Percentiles rank a stretch among this genome's conserved stretches.
Evolutionary conservation across 1,140 invertebrate genomes (phyloP).

Genomic region (Bicyclus anynana): DNA sequence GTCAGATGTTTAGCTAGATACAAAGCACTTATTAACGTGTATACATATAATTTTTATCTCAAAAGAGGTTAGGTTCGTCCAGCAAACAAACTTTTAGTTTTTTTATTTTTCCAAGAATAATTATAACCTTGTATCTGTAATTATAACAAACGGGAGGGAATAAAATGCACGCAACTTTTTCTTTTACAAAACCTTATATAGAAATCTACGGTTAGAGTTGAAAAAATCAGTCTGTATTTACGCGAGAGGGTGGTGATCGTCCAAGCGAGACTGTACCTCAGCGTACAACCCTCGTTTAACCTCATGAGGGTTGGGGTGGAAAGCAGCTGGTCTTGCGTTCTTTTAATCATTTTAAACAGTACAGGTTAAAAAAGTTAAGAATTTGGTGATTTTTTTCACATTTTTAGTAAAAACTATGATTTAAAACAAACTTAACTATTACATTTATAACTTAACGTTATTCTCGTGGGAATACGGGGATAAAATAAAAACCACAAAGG

Average conservation of each 20-base stretch:
- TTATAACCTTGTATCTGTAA: not conserved
- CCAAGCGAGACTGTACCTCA: slow-evolving; percentile 15
- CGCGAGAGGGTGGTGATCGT: slow-evolving; percentile 12
- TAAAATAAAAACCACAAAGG: no score
- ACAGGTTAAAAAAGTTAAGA: not conserved
- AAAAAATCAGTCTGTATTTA: slow-evolving; percentile 6
- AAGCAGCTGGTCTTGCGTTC: slow-evolving; percentile 14
- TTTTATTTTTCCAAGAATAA: no score
- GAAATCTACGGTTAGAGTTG: not conserved
- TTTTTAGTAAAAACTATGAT: no score
- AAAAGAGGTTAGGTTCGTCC: no score
- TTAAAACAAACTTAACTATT: no score
- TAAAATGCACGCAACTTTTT: not conserved
- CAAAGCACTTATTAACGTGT: no score
- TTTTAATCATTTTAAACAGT: not conserved
- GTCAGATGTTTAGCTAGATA: no score
- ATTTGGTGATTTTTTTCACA: not conserved
- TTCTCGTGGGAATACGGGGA: no score
- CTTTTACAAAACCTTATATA: not conserved
- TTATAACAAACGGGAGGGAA: not conserved
- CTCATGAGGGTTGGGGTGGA: slow-evolving; percentile 14
- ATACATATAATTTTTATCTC: no score
- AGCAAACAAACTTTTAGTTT: no score
- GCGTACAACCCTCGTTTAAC: slow-evolving; percentile 18
- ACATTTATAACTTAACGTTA: no score